phyloP scores from a whole-genome alignment of 2,888 invertebrate genomes.

The Onchidella celtica region DNA sequence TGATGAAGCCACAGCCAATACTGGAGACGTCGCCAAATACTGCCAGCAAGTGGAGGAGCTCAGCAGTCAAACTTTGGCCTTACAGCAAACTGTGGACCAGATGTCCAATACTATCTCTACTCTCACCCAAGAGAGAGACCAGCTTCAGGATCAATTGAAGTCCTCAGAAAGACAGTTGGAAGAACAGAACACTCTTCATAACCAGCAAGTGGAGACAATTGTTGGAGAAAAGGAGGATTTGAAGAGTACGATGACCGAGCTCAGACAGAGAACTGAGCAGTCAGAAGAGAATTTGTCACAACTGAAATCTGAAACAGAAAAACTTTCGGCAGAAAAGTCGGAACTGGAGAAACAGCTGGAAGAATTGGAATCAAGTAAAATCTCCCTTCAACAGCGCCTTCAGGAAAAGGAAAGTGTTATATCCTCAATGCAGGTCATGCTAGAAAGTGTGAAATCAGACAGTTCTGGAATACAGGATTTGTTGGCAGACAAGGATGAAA shows the following conservation, averaged over 20 bases:
- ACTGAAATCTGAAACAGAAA: background rate
- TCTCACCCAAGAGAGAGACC: conserved; percentile 45
- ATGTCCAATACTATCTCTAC: no score
- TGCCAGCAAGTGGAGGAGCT: conserved; percentile 52
- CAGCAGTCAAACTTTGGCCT: background rate
- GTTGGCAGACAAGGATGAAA: conserved; percentile 13
- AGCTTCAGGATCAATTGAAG: conserved; percentile 37
- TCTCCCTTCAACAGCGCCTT: conserved; percentile 3
- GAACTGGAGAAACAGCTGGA: conserved; percentile 1
- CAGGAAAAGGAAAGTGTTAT: background rate
- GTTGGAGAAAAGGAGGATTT: conserved; percentile 45
- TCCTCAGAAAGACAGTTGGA: conserved; percentile 34
- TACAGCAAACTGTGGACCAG: conserved; percentile 1
- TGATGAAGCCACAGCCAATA: conserved; percentile 54
- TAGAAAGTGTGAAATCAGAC: background rate
- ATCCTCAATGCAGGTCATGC: conserved; percentile 10
- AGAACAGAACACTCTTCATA: conserved; percentile 9
- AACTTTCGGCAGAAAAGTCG: background rate
- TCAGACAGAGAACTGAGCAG: conserved; percentile 16
- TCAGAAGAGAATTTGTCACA: background rate
- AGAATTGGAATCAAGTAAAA: background rate
- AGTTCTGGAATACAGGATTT: conserved; percentile 9
- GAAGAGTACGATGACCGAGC: conserved; percentile 30
- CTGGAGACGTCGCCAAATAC: conserved; percentile 45
- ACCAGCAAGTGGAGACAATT: conserved; percentile 4